Evolutionary conservation across 92 coral and sea anemone species (phyloP).

Genomic region (Umimayanthus chanpuru): DNA sequence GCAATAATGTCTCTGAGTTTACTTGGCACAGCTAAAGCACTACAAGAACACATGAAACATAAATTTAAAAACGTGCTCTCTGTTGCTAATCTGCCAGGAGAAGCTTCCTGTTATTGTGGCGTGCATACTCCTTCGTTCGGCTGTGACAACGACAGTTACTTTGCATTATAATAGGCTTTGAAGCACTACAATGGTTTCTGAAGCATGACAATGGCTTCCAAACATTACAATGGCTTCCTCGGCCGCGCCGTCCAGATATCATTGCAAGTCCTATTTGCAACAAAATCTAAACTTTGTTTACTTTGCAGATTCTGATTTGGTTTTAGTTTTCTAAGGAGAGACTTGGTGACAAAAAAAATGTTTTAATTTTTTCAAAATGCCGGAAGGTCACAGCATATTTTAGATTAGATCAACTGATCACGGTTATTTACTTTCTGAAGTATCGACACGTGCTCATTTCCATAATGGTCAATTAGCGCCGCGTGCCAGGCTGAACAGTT

Average conservation of each 20-base stretch:
- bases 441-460: constrained; percentile 78
- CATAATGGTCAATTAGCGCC: constrained; percentile 70
- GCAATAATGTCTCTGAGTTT: background rate
- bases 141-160: background rate
- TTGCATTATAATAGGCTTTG: constrained; percentile 36
- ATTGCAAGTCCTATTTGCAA: background rate
- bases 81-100: background rate
- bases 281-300: background rate
- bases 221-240: background rate
- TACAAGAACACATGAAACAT: background rate
- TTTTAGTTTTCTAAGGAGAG: background rate
- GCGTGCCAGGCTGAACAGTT: constrained; percentile 66
- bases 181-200: constrained; percentile 27
- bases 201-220: background rate
- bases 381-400: constrained; percentile 40
- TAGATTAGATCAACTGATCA: constrained; percentile 46
- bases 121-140: background rate
- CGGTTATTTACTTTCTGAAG: constrained; percentile 49
- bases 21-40: background rate
- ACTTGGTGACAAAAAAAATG: background rate
- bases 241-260: background rate
- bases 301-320: background rate
- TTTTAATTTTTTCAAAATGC: background rate
- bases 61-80: background rate
- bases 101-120: background rate